Evolutionary conservation across 2,888 invertebrate species (phyloP).

Genomic region (Adelphocoris suturalis): DNA sequence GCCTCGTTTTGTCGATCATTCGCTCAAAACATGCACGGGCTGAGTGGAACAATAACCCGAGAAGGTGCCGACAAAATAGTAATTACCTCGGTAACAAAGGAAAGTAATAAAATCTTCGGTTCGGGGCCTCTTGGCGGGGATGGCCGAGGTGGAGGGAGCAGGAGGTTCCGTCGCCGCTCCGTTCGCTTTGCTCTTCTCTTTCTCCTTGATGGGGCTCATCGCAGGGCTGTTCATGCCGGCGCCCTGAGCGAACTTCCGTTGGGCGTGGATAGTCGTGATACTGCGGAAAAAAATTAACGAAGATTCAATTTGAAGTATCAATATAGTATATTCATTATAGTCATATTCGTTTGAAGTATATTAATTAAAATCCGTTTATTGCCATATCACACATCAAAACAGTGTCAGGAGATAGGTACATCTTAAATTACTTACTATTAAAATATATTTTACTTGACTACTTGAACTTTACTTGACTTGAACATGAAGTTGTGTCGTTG

Average conservation of each 20-base stretch:
- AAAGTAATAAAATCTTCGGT: constrained; percentile 93
- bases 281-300: constrained; percentile 25
- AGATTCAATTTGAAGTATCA: background rate
- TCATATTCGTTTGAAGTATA: no score
- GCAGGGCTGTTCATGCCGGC: constrained; percentile 82
- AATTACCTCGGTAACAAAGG: constrained; percentile 87
- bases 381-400: no score
- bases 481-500: no score
- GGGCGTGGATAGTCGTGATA: constrained; percentile 88
- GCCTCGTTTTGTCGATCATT: constrained; percentile 26
- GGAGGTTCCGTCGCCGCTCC: constrained; percentile 74
- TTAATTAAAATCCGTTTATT: no score
- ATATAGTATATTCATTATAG: background rate
- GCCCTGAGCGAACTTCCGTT: constrained; percentile 93
- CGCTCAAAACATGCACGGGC: constrained; percentile 31
- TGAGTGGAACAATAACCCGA: constrained; percentile 1
- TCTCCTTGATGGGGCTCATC: constrained; percentile 81
- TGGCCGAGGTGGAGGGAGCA: constrained; percentile 75
- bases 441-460: no score
- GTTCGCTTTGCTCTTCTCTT: constrained; percentile 74
- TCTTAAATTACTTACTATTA: no score
- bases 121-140: constrained; percentile 84
- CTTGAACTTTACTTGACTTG: no score
- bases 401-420: no score
- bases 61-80: constrained; percentile 45